phyloP scores from a whole-genome alignment of 2,797 vertebrate genomes.

The Danio jaintianensis region DNA sequence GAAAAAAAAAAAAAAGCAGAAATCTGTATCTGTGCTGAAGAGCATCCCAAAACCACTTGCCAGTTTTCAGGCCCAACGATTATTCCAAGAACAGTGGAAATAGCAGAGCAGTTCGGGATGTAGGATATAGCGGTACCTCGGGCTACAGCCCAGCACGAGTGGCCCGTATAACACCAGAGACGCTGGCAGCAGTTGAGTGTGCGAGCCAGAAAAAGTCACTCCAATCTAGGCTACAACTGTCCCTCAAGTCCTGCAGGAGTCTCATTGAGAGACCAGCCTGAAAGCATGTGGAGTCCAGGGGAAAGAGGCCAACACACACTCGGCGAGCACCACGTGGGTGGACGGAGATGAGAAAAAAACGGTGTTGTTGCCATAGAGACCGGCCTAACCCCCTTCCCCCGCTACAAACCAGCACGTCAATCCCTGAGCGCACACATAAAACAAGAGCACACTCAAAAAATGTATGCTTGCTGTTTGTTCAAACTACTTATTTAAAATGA shows the following conservation, averaged over 20 bases:
- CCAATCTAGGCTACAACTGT: conserved; percentile 56
- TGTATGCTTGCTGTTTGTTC: too few species aligned
- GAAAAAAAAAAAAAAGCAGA: not conserved
- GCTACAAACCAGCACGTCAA: not conserved
- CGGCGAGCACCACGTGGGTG: conserved; percentile 50
- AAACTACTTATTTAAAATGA: too few species aligned
- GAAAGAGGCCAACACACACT: conserved; percentile 37
- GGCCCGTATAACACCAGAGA: conserved; percentile 48
- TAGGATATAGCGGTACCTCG: conserved; percentile 51
- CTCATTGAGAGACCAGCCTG: conserved; percentile 37
- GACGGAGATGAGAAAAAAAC: conserved; percentile 52
- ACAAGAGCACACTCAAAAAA: not conserved
- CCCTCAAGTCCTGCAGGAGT: conserved; percentile 55
- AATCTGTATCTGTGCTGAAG: not conserved
- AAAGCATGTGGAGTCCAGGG: not conserved
- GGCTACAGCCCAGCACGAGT: conserved; percentile 52
- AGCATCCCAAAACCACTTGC: conserved; percentile 14
- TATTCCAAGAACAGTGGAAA: conserved; percentile 34
- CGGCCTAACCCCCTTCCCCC: conserved; percentile 37
- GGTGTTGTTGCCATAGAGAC: conserved; percentile 56
- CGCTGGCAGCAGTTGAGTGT: conserved; percentile 6
- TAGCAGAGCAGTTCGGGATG: conserved; percentile 40
- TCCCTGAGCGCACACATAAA: conserved; percentile 29
- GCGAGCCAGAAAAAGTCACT: conserved; percentile 50
- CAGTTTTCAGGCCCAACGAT: conserved; percentile 29